Base-by-base conservation (phyloP, 2,797 vertebrate genomes). In the Dryobates pubescens region DNA sequence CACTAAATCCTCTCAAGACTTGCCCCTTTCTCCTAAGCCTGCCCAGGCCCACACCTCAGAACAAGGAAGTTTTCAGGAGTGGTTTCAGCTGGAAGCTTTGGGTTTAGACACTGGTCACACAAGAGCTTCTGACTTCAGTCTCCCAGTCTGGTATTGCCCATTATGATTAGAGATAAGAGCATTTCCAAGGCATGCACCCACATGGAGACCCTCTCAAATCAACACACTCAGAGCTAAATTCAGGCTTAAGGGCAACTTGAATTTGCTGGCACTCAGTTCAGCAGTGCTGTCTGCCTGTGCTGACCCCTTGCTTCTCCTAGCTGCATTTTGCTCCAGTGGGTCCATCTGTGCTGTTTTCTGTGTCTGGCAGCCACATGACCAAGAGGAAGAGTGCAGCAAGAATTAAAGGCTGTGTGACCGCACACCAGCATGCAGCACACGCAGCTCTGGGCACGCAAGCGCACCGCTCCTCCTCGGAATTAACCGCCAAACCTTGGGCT, bases 371-470 rank as follows among this genome's bases (percentile, higher is more conserved):
- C 68, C 78, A 34, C 19, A 8, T 2, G 8, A 15, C 62, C n/a
- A 10, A 61, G 72, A 62, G 56, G 17, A 38, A 8, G n/a, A 92
- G n/a, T 2, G 13, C 47, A 77, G 51, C 43, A 49, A 41, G 71
- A 77, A 27, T 17, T 14, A 67, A 63, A 87, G 27, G 20, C 74
- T 86, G 41, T 30, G 12, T 24, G 6, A 22, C 30, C 27, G 41
- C 24, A 17, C 20, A 30, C 29, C 56, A 54, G 29, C 53, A 6
- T 2, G 24, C 34, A 45, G 80, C 64, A 43, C 58, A 30, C 9
- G 7, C 30, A 54, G 43, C n/a, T 82, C n/a, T 18, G 8, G 14
- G 2, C 12, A 4, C 2, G 4, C 22, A 29, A 2, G 1, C 1
- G 0, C 17, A 2, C 30, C 23, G 53, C 13, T 4, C 10, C 15